These are phyloP conservation scores for Aleiodes sp. DNA, from an alignment of 1,140 invertebrate genomes.

Conservation along the genomic window DNA sequence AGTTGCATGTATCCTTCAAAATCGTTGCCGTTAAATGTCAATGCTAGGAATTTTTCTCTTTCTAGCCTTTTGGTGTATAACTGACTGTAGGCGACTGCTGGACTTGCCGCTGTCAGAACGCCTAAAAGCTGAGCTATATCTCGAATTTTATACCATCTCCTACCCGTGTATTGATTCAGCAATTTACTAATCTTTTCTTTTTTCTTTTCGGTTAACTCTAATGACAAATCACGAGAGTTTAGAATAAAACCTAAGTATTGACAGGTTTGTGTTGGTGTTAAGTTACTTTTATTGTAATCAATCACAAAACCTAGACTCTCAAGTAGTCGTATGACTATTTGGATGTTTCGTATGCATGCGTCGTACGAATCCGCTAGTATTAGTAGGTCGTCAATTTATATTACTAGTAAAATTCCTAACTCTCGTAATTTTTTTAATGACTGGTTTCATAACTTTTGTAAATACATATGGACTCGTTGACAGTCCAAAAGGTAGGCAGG, in stretches of 20 bases:
- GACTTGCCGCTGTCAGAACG: conserved; percentile 28
- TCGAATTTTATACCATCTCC: conserved; percentile 14
- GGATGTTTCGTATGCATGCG: conserved; percentile 22
- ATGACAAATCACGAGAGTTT: neutral
- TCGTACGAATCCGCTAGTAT: conserved; percentile 7
- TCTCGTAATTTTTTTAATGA: conserved; percentile 12
- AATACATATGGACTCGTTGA: conserved; percentile 31
- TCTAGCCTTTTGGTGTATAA: conserved; percentile 30
- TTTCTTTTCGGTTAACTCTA: neutral
- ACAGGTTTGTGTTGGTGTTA: neutral
- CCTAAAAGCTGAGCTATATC: conserved; percentile 31
- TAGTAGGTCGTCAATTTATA: conserved; percentile 35
- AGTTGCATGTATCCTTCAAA: conserved; percentile 24
- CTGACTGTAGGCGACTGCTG: conserved; percentile 28
- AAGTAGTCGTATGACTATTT: neutral
- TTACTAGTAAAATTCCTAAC: conserved; percentile 5
- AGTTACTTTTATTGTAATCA: neutral
- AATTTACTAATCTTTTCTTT: neutral
- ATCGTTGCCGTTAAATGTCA: conserved; percentile 21
- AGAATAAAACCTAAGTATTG: neutral
- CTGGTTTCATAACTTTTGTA: conserved; percentile 34
- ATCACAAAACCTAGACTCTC: neutral
- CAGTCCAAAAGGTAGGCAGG: conserved; percentile 33
- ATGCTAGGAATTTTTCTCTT: conserved; percentile 34
- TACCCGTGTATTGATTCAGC: neutral